Evolutionary conservation across 2,113 vertebrate genomes (phyloP).

Genomic region (Thamnophis sirtalis): DNA sequence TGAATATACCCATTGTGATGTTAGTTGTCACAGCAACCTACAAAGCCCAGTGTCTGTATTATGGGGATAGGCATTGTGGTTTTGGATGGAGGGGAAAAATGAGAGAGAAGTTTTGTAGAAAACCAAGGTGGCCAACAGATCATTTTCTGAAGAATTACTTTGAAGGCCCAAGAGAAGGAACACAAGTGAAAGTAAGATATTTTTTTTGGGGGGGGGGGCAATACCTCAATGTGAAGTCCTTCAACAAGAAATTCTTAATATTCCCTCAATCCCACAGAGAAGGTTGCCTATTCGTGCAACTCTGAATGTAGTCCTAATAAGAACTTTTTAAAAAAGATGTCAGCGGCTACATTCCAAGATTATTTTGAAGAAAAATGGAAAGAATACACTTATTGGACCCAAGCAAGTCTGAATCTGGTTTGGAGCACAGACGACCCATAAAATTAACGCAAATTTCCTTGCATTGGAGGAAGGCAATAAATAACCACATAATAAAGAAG

Average conservation of each 20-base stretch:
- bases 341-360: not conserved
- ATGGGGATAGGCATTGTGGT: not conserved
- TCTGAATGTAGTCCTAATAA: not conserved
- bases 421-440: too few species aligned
- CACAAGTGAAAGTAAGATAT: not conserved
- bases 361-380: not conserved
- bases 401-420: not conserved
- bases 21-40: not conserved
- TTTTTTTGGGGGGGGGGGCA: not conserved
- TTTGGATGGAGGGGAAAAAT: not conserved
- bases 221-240: not conserved
- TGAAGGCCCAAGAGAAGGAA: not conserved
- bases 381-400: not conserved
- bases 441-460: not conserved
- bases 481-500: not conserved
- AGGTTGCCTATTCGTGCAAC: not conserved
- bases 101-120: not conserved
- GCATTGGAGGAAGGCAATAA: not conserved
- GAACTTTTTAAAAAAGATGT: not conserved
- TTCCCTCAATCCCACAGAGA: not conserved
- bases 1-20: not conserved
- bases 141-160: not conserved
- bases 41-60: not conserved
- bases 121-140: not conserved
- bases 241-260: not conserved